phyloP scores from a whole-genome alignment of 2,113 vertebrate species.

The Nannospalax galili region DNA sequence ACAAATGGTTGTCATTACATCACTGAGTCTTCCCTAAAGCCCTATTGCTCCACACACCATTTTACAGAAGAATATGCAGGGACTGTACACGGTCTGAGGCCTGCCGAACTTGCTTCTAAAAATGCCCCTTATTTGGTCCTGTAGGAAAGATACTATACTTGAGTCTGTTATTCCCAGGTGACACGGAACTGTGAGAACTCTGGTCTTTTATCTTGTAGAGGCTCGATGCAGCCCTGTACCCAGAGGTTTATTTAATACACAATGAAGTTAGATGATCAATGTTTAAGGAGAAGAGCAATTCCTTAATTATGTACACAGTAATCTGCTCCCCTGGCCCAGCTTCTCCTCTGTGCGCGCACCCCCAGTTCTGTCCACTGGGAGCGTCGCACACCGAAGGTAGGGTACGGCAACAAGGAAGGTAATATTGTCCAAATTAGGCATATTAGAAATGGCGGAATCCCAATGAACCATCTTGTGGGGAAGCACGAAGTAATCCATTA shows the following conservation, averaged over 20 bases:
- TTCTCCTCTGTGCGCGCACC: neutral
- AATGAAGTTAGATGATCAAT: conserved; percentile 8
- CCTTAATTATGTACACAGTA: neutral
- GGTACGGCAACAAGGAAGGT: neutral
- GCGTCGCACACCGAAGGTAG: neutral
- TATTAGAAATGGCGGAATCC: neutral
- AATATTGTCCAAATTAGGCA: neutral
- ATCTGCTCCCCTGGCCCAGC: neutral
- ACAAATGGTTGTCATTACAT: conserved; percentile 52
- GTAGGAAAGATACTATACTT: conserved; percentile 53
- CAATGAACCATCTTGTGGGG: neutral
- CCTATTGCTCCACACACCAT: conserved; percentile 57
- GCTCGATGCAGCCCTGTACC: neutral
- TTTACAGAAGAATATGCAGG: conserved; percentile 56
- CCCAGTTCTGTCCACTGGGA: neutral
- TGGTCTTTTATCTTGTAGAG: neutral
- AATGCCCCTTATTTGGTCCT: conserved; percentile 55
- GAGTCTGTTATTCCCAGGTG: conserved; percentile 44
- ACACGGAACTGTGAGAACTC: neutral
- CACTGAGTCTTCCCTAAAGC: conserved; percentile 66
- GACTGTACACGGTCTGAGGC: conserved; percentile 37
- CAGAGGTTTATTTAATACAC: conserved; percentile 3
- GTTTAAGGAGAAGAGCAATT: conserved; percentile 23
- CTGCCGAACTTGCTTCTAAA: conserved; percentile 56
- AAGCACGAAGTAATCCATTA: neutral